A percentile compares a stretch with the other conserved stretches of the same genome.
Evolutionary conservation across 1,140 invertebrate species (phyloP).

Genomic region (Ceratosolen fusciceps): DNA sequence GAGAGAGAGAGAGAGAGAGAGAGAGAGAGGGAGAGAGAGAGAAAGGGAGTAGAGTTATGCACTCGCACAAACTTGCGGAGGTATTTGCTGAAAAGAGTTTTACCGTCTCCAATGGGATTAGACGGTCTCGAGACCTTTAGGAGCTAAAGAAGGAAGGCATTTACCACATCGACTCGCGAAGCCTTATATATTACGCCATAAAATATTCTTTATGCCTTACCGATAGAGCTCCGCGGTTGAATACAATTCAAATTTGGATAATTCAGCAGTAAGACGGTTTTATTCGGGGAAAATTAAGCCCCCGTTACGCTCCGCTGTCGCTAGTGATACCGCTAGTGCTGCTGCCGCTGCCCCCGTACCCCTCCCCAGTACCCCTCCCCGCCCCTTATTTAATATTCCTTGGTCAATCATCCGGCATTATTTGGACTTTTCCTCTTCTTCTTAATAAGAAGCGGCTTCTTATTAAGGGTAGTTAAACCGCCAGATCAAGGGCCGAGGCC

Average conservation of each 20-base stretch:
- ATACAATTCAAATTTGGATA: conserved; percentile 11
- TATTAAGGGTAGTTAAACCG: no score
- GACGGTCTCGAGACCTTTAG: background rate
- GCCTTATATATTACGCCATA: conserved; percentile 6
- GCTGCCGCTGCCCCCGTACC: no score
- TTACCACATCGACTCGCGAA: conserved; percentile 1
- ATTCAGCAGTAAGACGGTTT: background rate
- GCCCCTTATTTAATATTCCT: background rate
- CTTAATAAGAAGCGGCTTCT: no score
- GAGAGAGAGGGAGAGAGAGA: no score
- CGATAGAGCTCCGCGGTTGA: conserved; percentile 4
- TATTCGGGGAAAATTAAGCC: background rate
- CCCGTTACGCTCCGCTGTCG: no score
- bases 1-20: no score
- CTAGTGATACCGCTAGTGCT: no score
- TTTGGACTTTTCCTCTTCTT: background rate
- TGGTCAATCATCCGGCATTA: background rate
- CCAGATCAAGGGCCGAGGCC: no score
- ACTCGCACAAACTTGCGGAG: background rate
- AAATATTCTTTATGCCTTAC: conserved; percentile 18
- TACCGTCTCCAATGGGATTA: background rate
- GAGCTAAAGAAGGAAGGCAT: conserved; percentile 7
- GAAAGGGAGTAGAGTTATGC: no score
- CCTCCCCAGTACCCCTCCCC: no score
- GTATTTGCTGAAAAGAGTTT: conserved; percentile 5